phyloP scores from a whole-genome alignment of 2,888 invertebrate species.

The Pammene aurita region DNA sequence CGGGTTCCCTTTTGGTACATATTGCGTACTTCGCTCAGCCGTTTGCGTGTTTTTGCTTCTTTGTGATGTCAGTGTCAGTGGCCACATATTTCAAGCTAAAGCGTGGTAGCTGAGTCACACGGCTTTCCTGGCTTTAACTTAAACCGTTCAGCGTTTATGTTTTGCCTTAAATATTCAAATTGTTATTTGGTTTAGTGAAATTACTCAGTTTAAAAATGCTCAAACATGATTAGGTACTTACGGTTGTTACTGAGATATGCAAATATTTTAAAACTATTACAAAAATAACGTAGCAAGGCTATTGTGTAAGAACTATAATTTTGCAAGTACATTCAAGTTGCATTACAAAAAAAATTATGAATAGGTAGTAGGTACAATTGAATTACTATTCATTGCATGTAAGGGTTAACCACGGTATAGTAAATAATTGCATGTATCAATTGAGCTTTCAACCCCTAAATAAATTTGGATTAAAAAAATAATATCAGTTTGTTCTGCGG shows the following conservation, averaged over 20 bases:
- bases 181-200: neutral
- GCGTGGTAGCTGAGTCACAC: slow-evolving; percentile 31
- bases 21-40: slow-evolving; percentile 46
- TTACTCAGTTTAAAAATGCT: no score
- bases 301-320: neutral
- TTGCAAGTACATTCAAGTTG: neutral
- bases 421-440: slow-evolving; percentile 10
- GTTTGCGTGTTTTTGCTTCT: slow-evolving; percentile 52
- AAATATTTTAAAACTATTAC: no score
- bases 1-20: slow-evolving; percentile 46
- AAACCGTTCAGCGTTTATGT: slow-evolving; percentile 1
- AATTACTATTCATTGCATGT: slow-evolving; percentile 8
- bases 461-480: slow-evolving; percentile 7
- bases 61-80: slow-evolving; percentile 38
- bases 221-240: no score
- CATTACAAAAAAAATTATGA: neutral
- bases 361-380: neutral
- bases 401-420: neutral
- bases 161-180: neutral
- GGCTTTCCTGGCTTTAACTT: slow-evolving; percentile 19
- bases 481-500: slow-evolving; percentile 20
- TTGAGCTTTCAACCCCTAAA: neutral
- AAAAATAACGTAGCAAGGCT: no score
- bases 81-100: slow-evolving; percentile 40
- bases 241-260: no score